Evolutionary conservation across 2,888 invertebrate genomes (phyloP).

Genomic region (Scaptodrosophila latifasciaeformis): DNA sequence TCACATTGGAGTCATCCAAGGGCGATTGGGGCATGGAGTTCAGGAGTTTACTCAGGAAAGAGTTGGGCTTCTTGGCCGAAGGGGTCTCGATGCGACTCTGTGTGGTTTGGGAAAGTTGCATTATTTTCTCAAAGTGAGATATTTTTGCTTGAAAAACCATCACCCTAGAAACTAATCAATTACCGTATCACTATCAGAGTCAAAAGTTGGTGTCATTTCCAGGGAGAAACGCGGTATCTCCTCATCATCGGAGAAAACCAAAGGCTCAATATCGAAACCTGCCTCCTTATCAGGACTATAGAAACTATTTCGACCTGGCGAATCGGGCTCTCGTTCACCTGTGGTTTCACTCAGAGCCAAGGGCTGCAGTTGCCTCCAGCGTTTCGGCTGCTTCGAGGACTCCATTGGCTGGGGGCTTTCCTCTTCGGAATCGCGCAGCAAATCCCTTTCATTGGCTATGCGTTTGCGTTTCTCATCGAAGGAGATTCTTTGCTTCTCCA

Average conservation of each 20-base stretch:
- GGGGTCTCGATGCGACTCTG: slow-evolving; percentile 75
- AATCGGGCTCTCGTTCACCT: slow-evolving; percentile 66
- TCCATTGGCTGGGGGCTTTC: slow-evolving; percentile 40
- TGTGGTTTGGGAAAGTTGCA: too few relatives aligned
- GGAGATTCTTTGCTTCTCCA: slow-evolving; percentile 73
- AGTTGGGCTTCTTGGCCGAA: slow-evolving; percentile 68
- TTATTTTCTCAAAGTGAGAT: slow-evolving; percentile 5
- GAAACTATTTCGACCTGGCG: slow-evolving; percentile 77
- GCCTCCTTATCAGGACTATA: slow-evolving; percentile 79
- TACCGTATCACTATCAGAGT: slow-evolving; percentile 76
- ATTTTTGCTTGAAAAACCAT: neutral
- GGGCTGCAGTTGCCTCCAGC: slow-evolving; percentile 66
- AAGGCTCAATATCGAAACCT: slow-evolving; percentile 76
- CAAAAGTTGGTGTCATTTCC: slow-evolving; percentile 74
- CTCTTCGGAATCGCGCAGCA: slow-evolving; percentile 73
- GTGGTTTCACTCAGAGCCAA: slow-evolving; percentile 46
- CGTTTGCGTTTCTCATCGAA: slow-evolving; percentile 74
- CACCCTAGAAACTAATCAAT: slow-evolving; percentile 1
- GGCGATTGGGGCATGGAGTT: slow-evolving; percentile 58
- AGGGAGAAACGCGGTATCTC: slow-evolving; percentile 76
- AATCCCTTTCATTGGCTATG: slow-evolving; percentile 73
- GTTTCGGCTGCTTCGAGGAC: slow-evolving; percentile 35
- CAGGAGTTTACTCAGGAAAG: slow-evolving; percentile 63
- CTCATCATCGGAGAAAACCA: slow-evolving; percentile 80
- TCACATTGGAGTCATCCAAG: slow-evolving; percentile 64